Conservation (phyloP, 2,113 vertebrate species). For the Rhagologus leucostigma region DNA sequence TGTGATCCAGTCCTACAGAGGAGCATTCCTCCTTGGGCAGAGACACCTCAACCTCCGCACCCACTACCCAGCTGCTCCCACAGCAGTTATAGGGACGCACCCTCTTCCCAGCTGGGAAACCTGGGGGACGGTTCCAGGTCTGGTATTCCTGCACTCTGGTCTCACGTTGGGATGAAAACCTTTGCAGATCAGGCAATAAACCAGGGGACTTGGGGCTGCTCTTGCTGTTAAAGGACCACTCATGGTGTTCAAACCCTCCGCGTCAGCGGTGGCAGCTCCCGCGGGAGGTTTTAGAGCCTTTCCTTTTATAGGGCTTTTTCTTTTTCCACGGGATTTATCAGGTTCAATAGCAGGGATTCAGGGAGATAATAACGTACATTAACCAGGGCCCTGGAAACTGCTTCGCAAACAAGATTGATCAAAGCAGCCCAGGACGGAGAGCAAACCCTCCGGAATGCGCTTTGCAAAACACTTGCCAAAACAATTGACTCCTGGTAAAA, state of each 20-base stretch:
- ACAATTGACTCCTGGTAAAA: neutral
- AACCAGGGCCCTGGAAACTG: constrained; percentile 9
- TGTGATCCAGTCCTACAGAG: neutral
- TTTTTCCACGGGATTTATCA: neutral
- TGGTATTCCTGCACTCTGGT: neutral
- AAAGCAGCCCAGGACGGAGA: constrained; percentile 2
- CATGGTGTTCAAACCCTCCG: neutral
- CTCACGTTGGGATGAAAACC: neutral
- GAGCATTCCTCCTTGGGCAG: neutral
- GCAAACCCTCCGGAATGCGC: neutral
- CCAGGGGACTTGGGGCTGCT: neutral
- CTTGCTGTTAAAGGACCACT: neutral
- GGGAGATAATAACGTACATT: constrained; percentile 26
- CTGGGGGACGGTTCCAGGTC: neutral
- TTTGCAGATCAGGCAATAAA: neutral
- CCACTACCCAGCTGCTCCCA: fast-evolving
- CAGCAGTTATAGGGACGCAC: neutral
- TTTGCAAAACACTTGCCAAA: constrained; percentile 16
- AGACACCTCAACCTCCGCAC: neutral
- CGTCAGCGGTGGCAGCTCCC: neutral
- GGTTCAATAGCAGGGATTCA: constrained; percentile 38
- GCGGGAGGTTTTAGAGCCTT: neutral
- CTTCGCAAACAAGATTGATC: constrained; percentile 29
- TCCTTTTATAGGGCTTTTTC: constrained; percentile 13
- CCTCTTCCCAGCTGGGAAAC: neutral